Percentiles rank a stretch among this genome's conserved stretches.
Evolutionary conservation across 2,888 invertebrate genomes (phyloP).

Genomic region (Habrosyne pyritoides): DNA sequence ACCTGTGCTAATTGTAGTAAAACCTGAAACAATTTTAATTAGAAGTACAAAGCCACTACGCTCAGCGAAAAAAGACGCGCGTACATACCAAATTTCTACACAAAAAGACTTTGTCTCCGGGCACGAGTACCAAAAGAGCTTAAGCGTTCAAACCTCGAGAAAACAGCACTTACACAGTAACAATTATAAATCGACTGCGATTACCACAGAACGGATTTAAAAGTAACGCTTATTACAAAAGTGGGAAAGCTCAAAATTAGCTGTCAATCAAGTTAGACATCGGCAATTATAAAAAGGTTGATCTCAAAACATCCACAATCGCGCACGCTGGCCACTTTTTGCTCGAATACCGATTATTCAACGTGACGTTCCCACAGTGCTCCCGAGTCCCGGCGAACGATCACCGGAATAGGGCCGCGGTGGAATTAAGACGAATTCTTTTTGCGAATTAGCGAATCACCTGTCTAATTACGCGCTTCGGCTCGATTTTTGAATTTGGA

Average conservation of each 20-base stretch:
- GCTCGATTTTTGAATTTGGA: slow-evolving; percentile 58
- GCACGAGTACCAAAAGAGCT: slow-evolving; percentile 9
- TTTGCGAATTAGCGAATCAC: slow-evolving; percentile 80
- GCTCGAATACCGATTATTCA: slow-evolving; percentile 72
- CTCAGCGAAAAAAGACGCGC: slow-evolving; percentile 12
- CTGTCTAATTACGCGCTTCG: slow-evolving; percentile 75
- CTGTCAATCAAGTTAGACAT: slow-evolving; percentile 50
- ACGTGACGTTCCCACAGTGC: slow-evolving; percentile 81
- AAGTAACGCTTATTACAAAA: slow-evolving; percentile 23
- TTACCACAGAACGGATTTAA: slow-evolving; percentile 13
- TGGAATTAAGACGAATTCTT: slow-evolving; percentile 73
- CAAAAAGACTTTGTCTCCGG: slow-evolving; percentile 8
- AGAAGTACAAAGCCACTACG: slow-evolving; percentile 17
- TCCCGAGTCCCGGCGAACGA: slow-evolving; percentile 28
- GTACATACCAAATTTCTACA: slow-evolving; percentile 6
- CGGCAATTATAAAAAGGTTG: slow-evolving; percentile 52
- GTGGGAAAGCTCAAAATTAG: slow-evolving; percentile 48
- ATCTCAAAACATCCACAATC: slow-evolving; percentile 49
- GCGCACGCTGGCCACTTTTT: slow-evolving; percentile 59
- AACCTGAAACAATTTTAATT: slow-evolving; percentile 17
- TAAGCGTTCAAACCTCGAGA: slow-evolving; percentile 1
- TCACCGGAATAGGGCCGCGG: slow-evolving; percentile 52
- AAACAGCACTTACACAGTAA: slow-evolving; percentile 2
- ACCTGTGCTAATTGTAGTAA: slow-evolving; percentile 6
- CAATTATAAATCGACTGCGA: slow-evolving; percentile 14